Base-by-base conservation (phyloP, 1,140 invertebrate species). In the Zeugodacus cucurbitae region DNA sequence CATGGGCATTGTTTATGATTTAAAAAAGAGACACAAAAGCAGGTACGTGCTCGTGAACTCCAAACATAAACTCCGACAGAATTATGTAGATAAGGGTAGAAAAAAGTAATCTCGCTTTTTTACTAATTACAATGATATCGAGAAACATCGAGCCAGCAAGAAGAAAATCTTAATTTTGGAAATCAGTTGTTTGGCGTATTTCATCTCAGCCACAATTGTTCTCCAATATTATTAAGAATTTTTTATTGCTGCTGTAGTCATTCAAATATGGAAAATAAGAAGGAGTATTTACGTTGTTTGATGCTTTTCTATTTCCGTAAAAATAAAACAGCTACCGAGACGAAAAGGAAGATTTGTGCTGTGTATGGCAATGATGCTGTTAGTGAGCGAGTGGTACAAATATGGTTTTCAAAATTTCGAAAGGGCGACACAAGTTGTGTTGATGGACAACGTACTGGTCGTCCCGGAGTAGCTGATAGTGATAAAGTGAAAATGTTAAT, bases 81-180 rank as follows among this genome's bases (percentile, higher is more conserved):
- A 82, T 82, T 82, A 82, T 82, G 74, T 82, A 82, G 74, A 82
- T 82, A 82, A 82, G 74, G 74, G 74, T 82, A 82, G 74, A 82
- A 82, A 82, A 82, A 82, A 48, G 74, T 82, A 82, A 82, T 82
- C 74, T 82, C 41, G 74, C 74, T 82, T 82, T 82, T 82, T 82
- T 82, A 82, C 41, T 82, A 82, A 82, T 82, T 82, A 82, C 74
- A 82, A 82, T 82, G 74, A 82, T 82, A 82, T 82, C 74, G 74
- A 82, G 74, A 82, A 82, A 82, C 74, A 10, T 22, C 58, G 74
- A 48, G 74, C 74, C 3, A 48, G 74, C 37, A 82, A 82, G 74
- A 54, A 82, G 22, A 41, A 82, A 82, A 54, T 82, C 74, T 82
- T 82, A 82, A 82, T 82, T 82, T 82, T 48, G 44, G 7, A 41